A percentile compares a stretch with the other conserved stretches of the same genome.
These are phyloP conservation scores for Tubulanus polymorphus DNA, from an alignment of 2,888 invertebrate species.

Conservation along the genomic window DNA sequence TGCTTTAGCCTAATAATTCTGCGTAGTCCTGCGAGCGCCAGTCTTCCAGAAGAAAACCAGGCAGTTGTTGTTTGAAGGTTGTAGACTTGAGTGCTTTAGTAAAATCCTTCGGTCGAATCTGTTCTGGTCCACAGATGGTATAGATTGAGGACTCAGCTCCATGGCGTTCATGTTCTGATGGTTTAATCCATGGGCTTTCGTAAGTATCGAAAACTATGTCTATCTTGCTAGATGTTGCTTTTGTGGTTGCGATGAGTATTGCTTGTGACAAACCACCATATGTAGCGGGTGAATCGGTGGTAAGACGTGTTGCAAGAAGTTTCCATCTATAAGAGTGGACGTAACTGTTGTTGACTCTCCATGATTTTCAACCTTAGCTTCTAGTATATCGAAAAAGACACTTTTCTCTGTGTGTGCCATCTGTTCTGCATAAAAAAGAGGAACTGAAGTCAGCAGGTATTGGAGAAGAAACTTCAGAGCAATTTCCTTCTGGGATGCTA, in stretches of 20 bases:
- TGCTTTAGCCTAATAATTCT: no score
- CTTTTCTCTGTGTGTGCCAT: slow-evolving; percentile 13
- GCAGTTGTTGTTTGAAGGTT: no score
- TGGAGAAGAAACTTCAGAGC: slow-evolving; percentile 6
- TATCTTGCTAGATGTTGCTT: not conserved
- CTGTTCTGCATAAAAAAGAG: slow-evolving; percentile 7
- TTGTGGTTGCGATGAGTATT: not conserved
- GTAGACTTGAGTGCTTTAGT: no score
- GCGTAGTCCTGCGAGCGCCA: no score
- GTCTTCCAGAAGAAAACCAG: no score
- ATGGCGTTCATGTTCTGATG: no score
- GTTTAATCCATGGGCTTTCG: no score
- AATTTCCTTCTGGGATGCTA: slow-evolving; percentile 5
- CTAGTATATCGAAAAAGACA: slow-evolving; percentile 7
- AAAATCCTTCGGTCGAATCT: no score
- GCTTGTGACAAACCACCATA: slow-evolving; percentile 1
- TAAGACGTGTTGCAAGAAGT: slow-evolving; percentile 4
- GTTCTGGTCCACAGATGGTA: no score
- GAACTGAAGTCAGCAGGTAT: slow-evolving; percentile 12
- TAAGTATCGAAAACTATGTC: not conserved
- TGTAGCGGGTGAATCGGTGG: slow-evolving; percentile 8
- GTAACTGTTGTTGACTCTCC: not conserved
- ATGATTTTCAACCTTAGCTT: not conserved
- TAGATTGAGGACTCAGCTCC: no score
- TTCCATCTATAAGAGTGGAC: slow-evolving; percentile 5